Base-by-base conservation (phyloP, 2,113 vertebrate species). In the Caranx melampygus region DNA sequence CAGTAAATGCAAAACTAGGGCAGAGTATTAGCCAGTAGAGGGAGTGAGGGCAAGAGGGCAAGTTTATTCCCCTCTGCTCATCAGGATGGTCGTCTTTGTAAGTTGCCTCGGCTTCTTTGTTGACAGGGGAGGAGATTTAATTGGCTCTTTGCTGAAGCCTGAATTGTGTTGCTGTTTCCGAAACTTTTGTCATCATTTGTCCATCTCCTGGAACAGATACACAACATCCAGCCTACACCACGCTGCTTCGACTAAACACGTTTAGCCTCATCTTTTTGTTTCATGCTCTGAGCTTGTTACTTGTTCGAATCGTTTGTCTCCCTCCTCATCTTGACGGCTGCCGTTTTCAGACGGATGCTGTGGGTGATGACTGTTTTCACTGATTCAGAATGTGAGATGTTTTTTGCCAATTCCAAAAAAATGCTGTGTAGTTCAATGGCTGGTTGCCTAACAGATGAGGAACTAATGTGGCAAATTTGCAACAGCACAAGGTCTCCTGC, bases 61-160 rank as follows among this genome's bases (percentile, higher is more conserved):
- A 2, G 20, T 26, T 12, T 60, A 37, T 72, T 52, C 67, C 62
- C 16, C 76, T 76, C 52, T 66, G 63, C 79, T 73, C 64, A 66
- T 76, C 21, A 64, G 34, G 51, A 37, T 33, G 9, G 18, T 71
- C 16, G 51, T 40, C 35, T 16, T 42, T 20, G 20, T 16, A 58
- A 75, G 57, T 40, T 37, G 2, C 59, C 34, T 79, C 60, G 47
- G 69, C 61, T 49, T 37, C 57, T 61, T 35, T 76, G 72, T 80
- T 76, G 62, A 75, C 78, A 72, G 66, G n/a, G 60, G 73, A 57
- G 12, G 51, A n/a, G 8, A 37, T 26, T 59, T 75, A 74, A 88
- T 78, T 75, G 62, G 74, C 60, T 69, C 45, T 34, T 31, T 34
- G 45, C 34, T 49, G 60, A 44, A 52, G 59, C 66, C 35, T 33